Conservation (phyloP, 2,797 vertebrate species). For the Onychomys leucogaster region DNA sequence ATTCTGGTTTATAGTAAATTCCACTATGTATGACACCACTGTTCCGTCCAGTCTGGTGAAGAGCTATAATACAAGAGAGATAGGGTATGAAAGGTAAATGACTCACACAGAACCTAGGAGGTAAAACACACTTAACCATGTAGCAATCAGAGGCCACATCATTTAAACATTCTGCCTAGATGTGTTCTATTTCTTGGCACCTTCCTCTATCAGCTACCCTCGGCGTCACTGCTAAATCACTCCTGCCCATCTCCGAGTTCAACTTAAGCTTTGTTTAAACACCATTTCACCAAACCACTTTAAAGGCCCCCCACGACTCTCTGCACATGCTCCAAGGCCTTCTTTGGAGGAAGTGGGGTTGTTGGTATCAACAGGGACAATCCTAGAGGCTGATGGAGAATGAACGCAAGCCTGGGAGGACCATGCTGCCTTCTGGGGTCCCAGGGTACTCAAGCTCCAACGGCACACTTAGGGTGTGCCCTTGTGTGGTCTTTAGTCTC, state of each 20-base stretch:
- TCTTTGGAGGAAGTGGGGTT: too few relatives aligned
- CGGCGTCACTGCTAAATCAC: not conserved
- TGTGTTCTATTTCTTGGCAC: not conserved
- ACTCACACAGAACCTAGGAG: constrained; percentile 27
- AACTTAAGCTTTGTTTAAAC: not conserved
- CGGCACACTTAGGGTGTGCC: not conserved
- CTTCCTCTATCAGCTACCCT: not conserved
- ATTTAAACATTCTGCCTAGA: not conserved
- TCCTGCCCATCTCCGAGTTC: not conserved
- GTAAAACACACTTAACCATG: not conserved
- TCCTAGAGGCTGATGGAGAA: not conserved
- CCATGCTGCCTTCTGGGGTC: not conserved
- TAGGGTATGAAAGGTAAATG: rapidly evolving
- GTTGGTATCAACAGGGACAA: not conserved
- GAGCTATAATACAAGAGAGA: constrained; percentile 86
- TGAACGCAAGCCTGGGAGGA: not conserved
- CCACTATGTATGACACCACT: constrained; percentile 99
- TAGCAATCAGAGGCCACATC: not conserved
- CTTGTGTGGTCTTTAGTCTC: not conserved
- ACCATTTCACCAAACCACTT: not conserved
- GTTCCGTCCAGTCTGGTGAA: constrained; percentile 97
- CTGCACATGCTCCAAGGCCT: not conserved
- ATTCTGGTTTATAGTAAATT: constrained; percentile 97
- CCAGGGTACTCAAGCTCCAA: not conserved
- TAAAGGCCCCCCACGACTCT: not conserved